A percentile compares a stretch with the other conserved stretches of the same genome.
Evolutionary conservation across 2,888 invertebrate genomes (phyloP).

Genomic region (Agrypnus murinus): DNA sequence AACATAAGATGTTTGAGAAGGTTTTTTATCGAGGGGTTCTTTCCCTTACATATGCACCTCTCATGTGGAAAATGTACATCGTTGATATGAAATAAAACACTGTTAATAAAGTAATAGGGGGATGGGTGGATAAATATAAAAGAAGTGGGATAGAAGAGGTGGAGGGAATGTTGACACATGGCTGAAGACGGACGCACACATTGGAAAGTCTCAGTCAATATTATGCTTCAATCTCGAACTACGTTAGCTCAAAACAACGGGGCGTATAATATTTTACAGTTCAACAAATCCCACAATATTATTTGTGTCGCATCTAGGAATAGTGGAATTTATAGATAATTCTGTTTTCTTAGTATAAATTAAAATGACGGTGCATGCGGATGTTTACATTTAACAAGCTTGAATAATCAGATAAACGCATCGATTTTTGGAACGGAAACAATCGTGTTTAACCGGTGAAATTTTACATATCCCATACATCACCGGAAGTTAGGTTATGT

Average conservation of each 20-base stretch:
- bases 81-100: slow-evolving; percentile 17
- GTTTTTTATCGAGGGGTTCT: neutral
- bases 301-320: slow-evolving; percentile 57
- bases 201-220: slow-evolving; percentile 64
- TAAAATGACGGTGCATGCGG: neutral
- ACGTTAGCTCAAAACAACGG: slow-evolving; percentile 57
- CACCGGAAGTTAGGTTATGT: too few species aligned
- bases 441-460: too few species aligned
- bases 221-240: slow-evolving; percentile 65
- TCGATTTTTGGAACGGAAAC: too few species aligned
- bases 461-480: too few species aligned
- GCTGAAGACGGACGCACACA: slow-evolving; percentile 61
- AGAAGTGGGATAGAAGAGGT: slow-evolving; percentile 38
- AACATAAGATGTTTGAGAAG: neutral
- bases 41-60: slow-evolving; percentile 4
- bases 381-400: too few species aligned
- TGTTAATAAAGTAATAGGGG: slow-evolving; percentile 46
- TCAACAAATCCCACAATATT: slow-evolving; percentile 54
- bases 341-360: slow-evolving; percentile 37
- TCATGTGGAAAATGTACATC: slow-evolving; percentile 17
- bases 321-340: slow-evolving; percentile 29
- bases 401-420: too few species aligned
- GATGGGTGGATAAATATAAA: slow-evolving; percentile 40
- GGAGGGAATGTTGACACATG: slow-evolving; percentile 60
- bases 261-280: slow-evolving; percentile 60